Base-by-base conservation (phyloP, 1,140 invertebrate species). In the Colletes latitarsis region DNA sequence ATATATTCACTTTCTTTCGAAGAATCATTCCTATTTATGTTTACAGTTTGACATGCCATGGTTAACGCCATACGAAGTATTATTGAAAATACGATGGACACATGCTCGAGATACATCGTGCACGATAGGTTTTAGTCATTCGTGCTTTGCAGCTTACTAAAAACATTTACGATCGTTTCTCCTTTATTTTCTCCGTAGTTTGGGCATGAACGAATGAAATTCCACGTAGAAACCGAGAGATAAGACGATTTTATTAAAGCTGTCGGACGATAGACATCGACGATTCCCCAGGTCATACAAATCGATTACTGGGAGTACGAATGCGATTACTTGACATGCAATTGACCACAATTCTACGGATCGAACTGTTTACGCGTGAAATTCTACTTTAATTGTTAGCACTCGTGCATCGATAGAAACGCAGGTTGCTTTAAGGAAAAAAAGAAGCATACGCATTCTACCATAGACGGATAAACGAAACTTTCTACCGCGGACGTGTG, bases 281-380 rank as follows among this genome's bases (percentile, higher is more conserved):
- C 53, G 52, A 72, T 43, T 62, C 17, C n/a, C 4, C 21, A 39
- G 57, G 46, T 78, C 68, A 46, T 3, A 4, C 46, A 6, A 64
- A 30, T 41, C 14, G 46, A 78, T 30, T n/a, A n/a, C 39, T 72
- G 30, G 30, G 19, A 39, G n/a, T 10, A 14, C n/a, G 39, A 73
- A 55, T 17, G 19, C 62, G 57, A 78, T 76, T 78, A 72, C 52
- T 73, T 66, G 63, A 73, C 77, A 79, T 64, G 70, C 77, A 79
- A 79, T 64, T 73, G 41, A 41, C 52, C 21, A 79, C 77, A 17
- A 78, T 78, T 55, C 77, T 57, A 73, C 46, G 68, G 19, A 63
- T 78, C 15, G 15, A 30, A 0, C 53, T 9, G 19, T 64, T 41
- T 55, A 55, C 17, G 8, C 6, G 39, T 14, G 9, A 30, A 30